Conservation (phyloP, 2,888 invertebrate species). For the Drosophila recens region DNA sequence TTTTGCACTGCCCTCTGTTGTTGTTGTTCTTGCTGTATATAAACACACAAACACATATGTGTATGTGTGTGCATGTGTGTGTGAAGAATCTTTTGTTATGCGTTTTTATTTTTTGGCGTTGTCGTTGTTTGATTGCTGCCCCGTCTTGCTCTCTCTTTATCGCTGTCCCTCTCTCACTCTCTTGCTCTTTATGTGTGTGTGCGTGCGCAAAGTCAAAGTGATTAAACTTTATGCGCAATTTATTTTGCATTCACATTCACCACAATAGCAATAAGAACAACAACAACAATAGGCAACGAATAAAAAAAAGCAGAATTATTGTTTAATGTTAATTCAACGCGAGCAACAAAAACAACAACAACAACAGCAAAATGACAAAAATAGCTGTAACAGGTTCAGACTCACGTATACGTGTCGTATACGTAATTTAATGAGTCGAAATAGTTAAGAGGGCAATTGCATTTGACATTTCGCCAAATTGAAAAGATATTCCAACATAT, state of each 20-base stretch:
- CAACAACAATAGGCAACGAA: constrained; percentile 34
- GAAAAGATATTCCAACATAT: constrained; percentile 6
- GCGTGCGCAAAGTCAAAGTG: constrained; percentile 78
- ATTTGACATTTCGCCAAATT: constrained; percentile 46
- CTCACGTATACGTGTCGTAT: constrained; percentile 37
- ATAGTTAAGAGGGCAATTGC: constrained; percentile 38
- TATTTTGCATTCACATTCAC: constrained; percentile 82
- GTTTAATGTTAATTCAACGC: constrained; percentile 59
- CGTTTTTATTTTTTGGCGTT: constrained; percentile 73
- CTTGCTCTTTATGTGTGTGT: constrained; percentile 12
- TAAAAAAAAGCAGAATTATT: constrained; percentile 45
- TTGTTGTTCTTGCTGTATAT: constrained; percentile 3
- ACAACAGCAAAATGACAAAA: constrained; percentile 23
- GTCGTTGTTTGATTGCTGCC: constrained; percentile 55
- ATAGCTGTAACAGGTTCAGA: constrained; percentile 58
- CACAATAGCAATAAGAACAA: constrained; percentile 53
- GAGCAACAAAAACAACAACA: not conserved
- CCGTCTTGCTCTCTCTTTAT: constrained; percentile 22
- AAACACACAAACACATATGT: constrained; percentile 20
- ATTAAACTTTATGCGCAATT: constrained; percentile 85
- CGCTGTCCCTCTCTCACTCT: constrained; percentile 6
- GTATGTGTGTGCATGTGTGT: constrained; percentile 18
- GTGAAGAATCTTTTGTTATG: constrained; percentile 76
- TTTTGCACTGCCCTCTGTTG: constrained; percentile 71
- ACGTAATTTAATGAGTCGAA: constrained; percentile 52